Base-by-base conservation (phyloP, 2,113 vertebrate genomes). In the Sylvia atricapilla region DNA sequence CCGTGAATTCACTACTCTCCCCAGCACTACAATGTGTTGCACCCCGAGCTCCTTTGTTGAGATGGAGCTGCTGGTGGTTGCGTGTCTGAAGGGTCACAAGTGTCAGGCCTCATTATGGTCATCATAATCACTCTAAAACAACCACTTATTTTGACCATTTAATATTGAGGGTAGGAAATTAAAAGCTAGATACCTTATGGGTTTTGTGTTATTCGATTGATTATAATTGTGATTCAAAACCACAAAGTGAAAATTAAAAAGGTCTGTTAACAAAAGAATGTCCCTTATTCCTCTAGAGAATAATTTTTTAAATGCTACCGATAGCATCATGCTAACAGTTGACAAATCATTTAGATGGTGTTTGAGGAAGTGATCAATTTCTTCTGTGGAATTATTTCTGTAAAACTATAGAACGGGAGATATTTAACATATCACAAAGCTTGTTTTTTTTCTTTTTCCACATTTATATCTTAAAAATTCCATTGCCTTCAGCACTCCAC, bases 61-160 rank as follows among this genome's bases (percentile, higher is more conserved):
- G 95, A 97, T 87, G 93, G 98, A 98, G 98, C 98, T 98, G 98
- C 98, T 98, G 98, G 98, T 98, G 98, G 98, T 90, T 98, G 98
- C 88, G 76, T 98, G 98, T 98, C 98, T 98, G 97, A 99, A 99
- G 98, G 98, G 98, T 98, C 97, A 98, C 98, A 98, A 99, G 98
- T 99, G 98, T 99, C 99, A 98, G 98, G 98, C 97, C 98, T 98
- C 97, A 98, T 99, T 99, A 99, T 43, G 92, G 96, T 98, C 98
- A 98, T 97, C 96, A 94, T 96, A 97, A 98, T 98, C 95, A 79
- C 95, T 96, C 96, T 93, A 66, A 98, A 98, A 95, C 94, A 96
- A 96, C 80, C 91, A 96, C 84, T 81, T 94, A 97, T 96, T 97
- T 97, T 97, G 94, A 78, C 80, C 62, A 49, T 89, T 97, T 97